phyloP scores from a whole-genome alignment of 1,140 invertebrate genomes.

The Heliconius himera region DNA sequence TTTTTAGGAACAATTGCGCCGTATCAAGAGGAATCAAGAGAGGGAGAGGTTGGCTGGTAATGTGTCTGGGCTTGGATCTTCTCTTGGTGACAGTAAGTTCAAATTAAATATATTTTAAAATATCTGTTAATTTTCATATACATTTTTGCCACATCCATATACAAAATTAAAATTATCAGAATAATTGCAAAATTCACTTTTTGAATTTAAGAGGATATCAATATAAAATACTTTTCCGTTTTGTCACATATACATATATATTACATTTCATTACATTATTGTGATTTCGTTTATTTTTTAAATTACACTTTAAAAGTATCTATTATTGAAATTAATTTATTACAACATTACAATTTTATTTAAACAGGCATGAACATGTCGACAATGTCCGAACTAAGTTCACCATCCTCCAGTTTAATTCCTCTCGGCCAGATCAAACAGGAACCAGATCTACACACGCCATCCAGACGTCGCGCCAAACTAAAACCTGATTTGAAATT shows the following conservation, averaged over 20 bases:
- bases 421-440: slow-evolving; percentile 78
- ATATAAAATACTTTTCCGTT: no score
- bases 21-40: slow-evolving; percentile 96
- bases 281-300: background rate
- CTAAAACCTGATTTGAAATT: slow-evolving; percentile 95
- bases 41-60: slow-evolving; percentile 86
- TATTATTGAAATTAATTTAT: background rate
- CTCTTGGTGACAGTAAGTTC: slow-evolving; percentile 62
- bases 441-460: slow-evolving; percentile 82
- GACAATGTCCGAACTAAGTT: slow-evolving; percentile 54
- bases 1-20: slow-evolving; percentile 91
- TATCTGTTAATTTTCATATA: no score
- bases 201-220: no score
- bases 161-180: no score
- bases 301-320: background rate
- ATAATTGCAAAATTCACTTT: no score
- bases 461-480: slow-evolving; percentile 91
- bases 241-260: no score
- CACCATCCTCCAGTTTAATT: slow-evolving; percentile 61
- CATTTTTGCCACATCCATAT: no score
- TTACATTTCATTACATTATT: background rate
- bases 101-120: no score
- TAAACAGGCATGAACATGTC: slow-evolving; percentile 51
- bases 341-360: background rate
- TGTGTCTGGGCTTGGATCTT: slow-evolving; percentile 59